These are phyloP conservation scores for Mustela lutreola DNA, from an alignment of 2,113 vertebrate genomes.

Conservation along the genomic window DNA sequence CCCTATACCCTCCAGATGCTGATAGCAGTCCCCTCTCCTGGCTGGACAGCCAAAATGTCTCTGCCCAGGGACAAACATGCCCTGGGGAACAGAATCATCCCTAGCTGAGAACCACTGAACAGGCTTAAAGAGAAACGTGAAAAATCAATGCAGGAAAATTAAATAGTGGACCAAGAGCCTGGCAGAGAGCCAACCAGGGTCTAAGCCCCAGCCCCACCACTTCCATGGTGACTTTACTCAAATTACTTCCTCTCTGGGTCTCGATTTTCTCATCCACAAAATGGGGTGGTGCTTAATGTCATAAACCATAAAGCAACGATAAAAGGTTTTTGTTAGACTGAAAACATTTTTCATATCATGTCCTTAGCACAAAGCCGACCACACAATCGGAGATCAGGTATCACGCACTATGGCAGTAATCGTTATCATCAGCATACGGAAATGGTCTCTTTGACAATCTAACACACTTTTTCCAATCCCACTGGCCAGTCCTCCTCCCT, in stretches of 20 bases:
- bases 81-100: background rate
- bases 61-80: background rate
- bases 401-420: background rate
- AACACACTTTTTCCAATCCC: background rate
- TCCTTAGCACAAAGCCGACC: background rate
- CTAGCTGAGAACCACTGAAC: background rate
- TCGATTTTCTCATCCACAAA: background rate
- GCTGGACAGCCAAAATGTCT: background rate
- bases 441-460: background rate
- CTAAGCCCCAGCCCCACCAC: background rate
- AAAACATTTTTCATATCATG: background rate
- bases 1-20: background rate
- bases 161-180: background rate
- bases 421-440: background rate
- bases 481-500: background rate
- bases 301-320: background rate
- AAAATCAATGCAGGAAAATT: background rate
- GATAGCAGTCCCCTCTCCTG: background rate
- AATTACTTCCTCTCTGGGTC: background rate
- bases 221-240: background rate
- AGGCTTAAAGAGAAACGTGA: background rate
- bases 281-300: no score
- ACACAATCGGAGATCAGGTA: background rate
- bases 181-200: background rate
- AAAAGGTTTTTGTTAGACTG: background rate